phyloP scores from a whole-genome alignment of 2,888 invertebrate species.

The Agrochola circellaris region DNA sequence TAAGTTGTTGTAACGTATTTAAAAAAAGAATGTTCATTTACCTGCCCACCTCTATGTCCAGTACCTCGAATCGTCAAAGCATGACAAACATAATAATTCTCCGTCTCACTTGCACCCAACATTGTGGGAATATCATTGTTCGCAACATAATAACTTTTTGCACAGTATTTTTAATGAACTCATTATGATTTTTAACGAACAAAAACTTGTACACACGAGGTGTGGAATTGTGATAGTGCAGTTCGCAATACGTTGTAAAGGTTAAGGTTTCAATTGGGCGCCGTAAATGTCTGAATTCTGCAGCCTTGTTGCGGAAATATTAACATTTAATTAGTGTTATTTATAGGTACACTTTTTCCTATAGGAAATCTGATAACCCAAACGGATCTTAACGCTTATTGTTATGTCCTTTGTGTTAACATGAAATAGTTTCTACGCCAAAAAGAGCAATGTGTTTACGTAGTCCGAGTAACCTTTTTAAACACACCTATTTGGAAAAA shows the following conservation, averaged over 20 bases:
- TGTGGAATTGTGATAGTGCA: slow-evolving; percentile 39
- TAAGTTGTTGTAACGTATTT: not conserved
- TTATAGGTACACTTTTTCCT: slow-evolving; percentile 26
- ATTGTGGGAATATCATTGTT: slow-evolving; percentile 73
- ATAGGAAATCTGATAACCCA: not conserved
- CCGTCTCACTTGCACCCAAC: slow-evolving; percentile 63
- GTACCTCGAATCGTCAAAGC: slow-evolving; percentile 70
- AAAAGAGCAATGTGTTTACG: not conserved
- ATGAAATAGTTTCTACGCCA: not conserved
- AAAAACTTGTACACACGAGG: slow-evolving; percentile 46
- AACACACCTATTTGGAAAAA: not conserved
- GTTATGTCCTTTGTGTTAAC: not conserved
- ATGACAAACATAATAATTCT: slow-evolving; percentile 74
- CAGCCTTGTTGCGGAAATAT: slow-evolving; percentile 52
- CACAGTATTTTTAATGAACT: slow-evolving; percentile 55
- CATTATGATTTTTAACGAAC: slow-evolving; percentile 57
- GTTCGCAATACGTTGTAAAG: slow-evolving; percentile 47
- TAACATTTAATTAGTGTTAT: slow-evolving; percentile 13
- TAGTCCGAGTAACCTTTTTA: not conserved
- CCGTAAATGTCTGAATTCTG: slow-evolving; percentile 46
- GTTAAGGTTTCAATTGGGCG: slow-evolving; percentile 57
- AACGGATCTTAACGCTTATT: not conserved
- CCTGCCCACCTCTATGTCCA: slow-evolving; percentile 63
- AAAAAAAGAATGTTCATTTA: not conserved
- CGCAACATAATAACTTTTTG: slow-evolving; percentile 59